Conservation (phyloP, 2,888 invertebrate species). For the Phalera bucephala region DNA sequence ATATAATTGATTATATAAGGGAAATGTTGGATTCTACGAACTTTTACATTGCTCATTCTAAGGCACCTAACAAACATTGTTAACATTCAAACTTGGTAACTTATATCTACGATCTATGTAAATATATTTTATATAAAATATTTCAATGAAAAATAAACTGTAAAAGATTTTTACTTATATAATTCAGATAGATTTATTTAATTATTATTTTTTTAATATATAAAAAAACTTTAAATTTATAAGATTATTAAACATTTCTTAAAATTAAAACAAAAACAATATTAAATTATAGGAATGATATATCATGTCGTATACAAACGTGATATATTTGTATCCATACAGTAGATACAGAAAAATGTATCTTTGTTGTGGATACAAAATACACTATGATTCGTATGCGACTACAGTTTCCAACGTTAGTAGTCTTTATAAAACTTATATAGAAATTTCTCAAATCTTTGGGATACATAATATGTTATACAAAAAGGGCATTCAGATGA, state of each 20-base stretch:
- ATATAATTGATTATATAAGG: background rate
- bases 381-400: background rate
- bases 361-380: background rate
- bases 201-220: slow-evolving; percentile 29
- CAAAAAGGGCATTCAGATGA: too few species aligned
- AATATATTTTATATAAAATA: slow-evolving; percentile 1
- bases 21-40: slow-evolving; percentile 6
- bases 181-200: slow-evolving; percentile 22
- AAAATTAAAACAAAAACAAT: slow-evolving; percentile 36
- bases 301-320: slow-evolving; percentile 25
- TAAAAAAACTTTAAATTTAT: slow-evolving; percentile 15
- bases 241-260: slow-evolving; percentile 29
- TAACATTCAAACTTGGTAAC: slow-evolving; percentile 14
- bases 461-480: slow-evolving; percentile 20
- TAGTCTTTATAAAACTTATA: slow-evolving; percentile 9
- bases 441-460: slow-evolving; percentile 27
- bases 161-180: slow-evolving; percentile 4
- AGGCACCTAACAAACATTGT: slow-evolving; percentile 31
- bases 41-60: slow-evolving; percentile 31
- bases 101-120: slow-evolving; percentile 14
- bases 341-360: background rate
- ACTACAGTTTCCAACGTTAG: slow-evolving; percentile 4
- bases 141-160: slow-evolving; percentile 6
- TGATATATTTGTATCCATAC: background rate
- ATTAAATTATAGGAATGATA: slow-evolving; percentile 62